phyloP scores from a whole-genome alignment of 2,113 vertebrate genomes.

The Strix uralensis region DNA sequence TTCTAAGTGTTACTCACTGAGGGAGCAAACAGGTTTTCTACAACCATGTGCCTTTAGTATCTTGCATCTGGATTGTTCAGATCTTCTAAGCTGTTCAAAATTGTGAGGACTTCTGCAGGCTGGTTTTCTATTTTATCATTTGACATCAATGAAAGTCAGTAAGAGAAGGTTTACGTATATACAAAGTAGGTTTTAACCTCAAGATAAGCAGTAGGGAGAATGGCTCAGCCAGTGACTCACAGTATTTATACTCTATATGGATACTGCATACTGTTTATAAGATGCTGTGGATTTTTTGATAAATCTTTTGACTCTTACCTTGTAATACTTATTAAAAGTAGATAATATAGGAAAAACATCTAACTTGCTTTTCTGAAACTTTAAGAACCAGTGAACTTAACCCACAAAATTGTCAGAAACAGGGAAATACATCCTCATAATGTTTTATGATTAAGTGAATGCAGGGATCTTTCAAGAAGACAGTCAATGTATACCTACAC shows the following conservation, averaged over 20 bases:
- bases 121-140: not conserved
- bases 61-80: not conserved
- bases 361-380: not conserved
- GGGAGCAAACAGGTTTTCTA: not conserved
- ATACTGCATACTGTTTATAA: not conserved
- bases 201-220: not conserved
- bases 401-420: not conserved
- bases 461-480: not conserved
- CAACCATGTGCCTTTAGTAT: not conserved
- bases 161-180: not conserved
- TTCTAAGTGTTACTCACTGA: not conserved
- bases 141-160: not conserved
- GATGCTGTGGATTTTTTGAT: not conserved
- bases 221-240: not conserved
- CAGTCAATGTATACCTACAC: not conserved
- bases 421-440: rapidly evolving
- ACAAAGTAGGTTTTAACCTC: not conserved
- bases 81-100: not conserved
- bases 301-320: not conserved
- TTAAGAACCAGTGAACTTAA: not conserved
- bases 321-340: not conserved
- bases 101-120: not conserved
- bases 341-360: not conserved
- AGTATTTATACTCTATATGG: not conserved
- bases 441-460: not conserved